These are phyloP conservation scores for Heterocephalus glaber DNA, from an alignment of 2,113 vertebrate species.

Conservation along the genomic window DNA sequence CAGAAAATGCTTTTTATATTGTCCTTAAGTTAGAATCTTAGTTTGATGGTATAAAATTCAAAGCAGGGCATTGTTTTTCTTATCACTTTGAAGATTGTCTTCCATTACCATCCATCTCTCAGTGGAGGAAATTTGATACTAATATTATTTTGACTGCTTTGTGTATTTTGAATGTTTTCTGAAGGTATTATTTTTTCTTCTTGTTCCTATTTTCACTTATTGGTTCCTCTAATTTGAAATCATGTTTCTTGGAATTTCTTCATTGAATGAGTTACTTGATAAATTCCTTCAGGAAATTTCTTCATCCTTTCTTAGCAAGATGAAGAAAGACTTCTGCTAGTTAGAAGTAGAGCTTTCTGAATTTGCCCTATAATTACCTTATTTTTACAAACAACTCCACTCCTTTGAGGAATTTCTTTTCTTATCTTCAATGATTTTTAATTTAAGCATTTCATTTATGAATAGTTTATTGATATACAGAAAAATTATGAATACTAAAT, in stretches of 20 bases:
- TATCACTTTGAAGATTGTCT: neutral
- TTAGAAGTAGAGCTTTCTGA: neutral
- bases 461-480: neutral
- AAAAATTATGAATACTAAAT: neutral
- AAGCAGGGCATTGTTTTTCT: neutral
- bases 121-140: neutral
- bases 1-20: neutral
- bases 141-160: neutral
- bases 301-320: neutral
- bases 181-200: neutral
- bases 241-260: neutral
- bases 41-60: neutral
- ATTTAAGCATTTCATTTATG: neutral
- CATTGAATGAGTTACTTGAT: neutral
- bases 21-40: neutral
- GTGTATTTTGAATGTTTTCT: neutral
- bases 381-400: neutral
- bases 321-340: neutral
- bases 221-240: neutral
- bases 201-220: neutral
- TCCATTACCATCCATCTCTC: neutral
- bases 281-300: neutral
- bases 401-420: neutral
- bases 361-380: neutral
- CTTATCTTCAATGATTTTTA: neutral